Base-by-base conservation (phyloP, 1,140 invertebrate genomes). In the Schlechtendalia chinensis region DNA sequence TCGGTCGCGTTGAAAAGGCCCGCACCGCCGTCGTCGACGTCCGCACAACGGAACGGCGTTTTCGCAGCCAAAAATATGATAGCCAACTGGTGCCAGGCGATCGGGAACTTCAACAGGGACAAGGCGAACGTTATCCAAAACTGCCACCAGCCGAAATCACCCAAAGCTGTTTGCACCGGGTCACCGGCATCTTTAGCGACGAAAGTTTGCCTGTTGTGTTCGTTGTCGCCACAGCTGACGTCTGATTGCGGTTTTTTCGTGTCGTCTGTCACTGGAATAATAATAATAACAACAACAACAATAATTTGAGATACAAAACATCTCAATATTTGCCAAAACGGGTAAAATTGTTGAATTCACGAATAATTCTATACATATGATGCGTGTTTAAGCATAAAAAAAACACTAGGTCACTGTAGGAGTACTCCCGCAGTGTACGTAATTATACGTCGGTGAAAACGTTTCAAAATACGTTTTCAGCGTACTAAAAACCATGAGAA, bases 51-150 rank as follows among this genome's bases (percentile, higher is more conserved):
- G 82, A 89, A 91, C 83, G 89, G 87, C 2, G 88, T 88, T 16
- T 87, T 87, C 1, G 91, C 91, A 61, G 91, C 88, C 58, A 91
- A 85, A 84, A 92, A 92, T 12, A 90, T 87, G 10, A 91, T 90
- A 6, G 90, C 90, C 14, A 89, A 84, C 81, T 91, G 87, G 83
- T 91, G 90, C 87, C 90, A 91, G 39, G 91, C 90, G 1, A 90
- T 89, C 0, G 91, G 90, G 82, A 90, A 88, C 79, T 91, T 90
- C 3, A 90, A 87, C 1, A 93, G 83, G 2, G 90, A 89, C 54
- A 93, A 84, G 12, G 93, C 85, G 14, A 92, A 83, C 12, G 90
- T 89, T 47, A 93, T 89, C 82, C 88, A 83, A 63, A 88, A 87
- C 82, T 91, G 90, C 86, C 89, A 90, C 14, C 83, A 84, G 6